Evolutionary conservation across 2,113 vertebrate genomes (phyloP), one percentile per base, ranked within the genome.

Genomic region (Ciconia stormi): DNA sequence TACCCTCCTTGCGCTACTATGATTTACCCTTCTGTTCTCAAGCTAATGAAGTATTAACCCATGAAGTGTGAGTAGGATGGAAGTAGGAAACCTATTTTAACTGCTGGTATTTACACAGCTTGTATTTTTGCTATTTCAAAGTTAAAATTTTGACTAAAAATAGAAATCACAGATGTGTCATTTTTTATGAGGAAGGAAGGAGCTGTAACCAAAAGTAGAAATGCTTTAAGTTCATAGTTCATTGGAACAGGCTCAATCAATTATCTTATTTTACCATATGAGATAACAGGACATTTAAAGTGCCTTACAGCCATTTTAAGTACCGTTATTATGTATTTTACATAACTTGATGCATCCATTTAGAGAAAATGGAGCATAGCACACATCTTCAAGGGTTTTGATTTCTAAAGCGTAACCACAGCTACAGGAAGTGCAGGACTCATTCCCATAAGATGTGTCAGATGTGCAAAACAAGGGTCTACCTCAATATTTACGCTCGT

Each of bases 61-160:
- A 17, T 61, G 40, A 56, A 49, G 30, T 32, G 18, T 6, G 44
- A 93, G 76, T 2, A n/a, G 47, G 36, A 38, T 50, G 29, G 78
- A 78, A 65, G 47, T 1, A 78, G n/a, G 58, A 76, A 85, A 44
- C 27, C 18, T 58, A 5, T 72, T 92, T 55, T 69, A 38, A 32
- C 14, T 85, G 62, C 47, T 73, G 38, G 5, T 14, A 34, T 61
- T 85, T 67, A 36, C 22, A 61, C 6, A 26, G 13, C 47, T 67
- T 72, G 13, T 74, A 34, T 88, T 96, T 97, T 81, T 86, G 56
- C 44, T 76, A 6, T 42, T 90, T 94, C 16, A 42, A 84, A 82
- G 70, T 70, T 63, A 82, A 95, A 95, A 83, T 67, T 71, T 49
- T 34, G 40, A 8, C 53, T 90, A 76, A 81, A 91, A 89, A 46